Evolutionary conservation across 2,888 invertebrate species (phyloP).

Genomic region (Smittia sp.): DNA sequence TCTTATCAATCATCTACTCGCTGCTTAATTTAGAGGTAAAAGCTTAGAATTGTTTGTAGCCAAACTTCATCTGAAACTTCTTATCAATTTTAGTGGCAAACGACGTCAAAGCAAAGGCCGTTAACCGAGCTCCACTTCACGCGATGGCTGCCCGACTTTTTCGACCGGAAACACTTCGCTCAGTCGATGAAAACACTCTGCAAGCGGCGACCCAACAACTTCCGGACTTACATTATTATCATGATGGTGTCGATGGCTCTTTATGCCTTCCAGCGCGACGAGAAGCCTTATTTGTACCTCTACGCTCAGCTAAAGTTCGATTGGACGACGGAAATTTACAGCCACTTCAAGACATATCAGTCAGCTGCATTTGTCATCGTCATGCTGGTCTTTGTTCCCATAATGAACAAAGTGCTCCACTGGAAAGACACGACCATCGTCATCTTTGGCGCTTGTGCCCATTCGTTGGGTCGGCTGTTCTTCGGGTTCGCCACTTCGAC

Average conservation of each 20-base stretch:
- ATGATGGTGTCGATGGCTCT: conserved; percentile 67
- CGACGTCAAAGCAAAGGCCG: conserved; percentile 62
- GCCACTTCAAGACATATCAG: conserved; percentile 71
- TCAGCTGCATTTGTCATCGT: conserved; percentile 69
- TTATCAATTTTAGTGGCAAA: conserved; percentile 59
- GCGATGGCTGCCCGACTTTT: conserved; percentile 67
- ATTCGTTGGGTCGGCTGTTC: conserved; percentile 65
- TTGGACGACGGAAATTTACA: conserved; percentile 69
- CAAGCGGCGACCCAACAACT: conserved; percentile 59
- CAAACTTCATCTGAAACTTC: background rate
- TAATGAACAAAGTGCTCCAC: conserved; percentile 65
- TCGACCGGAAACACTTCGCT: conserved; percentile 65
- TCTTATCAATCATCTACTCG: conserved; percentile 64
- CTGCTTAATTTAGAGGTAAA: conserved; percentile 58
- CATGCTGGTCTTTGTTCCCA: conserved; percentile 67
- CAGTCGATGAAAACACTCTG: conserved; percentile 63
- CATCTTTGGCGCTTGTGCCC: conserved; percentile 68
- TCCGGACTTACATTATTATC: conserved; percentile 63
- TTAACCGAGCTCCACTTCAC: conserved; percentile 58
- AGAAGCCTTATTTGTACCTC: conserved; percentile 70
- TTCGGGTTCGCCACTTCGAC: conserved; percentile 61
- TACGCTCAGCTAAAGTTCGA: conserved; percentile 70
- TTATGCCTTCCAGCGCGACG: conserved; percentile 82
- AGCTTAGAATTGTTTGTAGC: conserved; percentile 28
- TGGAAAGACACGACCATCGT: conserved; percentile 72